Evolutionary conservation across 2,113 vertebrate species (phyloP), one percentile per base, ranked within the genome.

Genomic region (Plecturocebus donacophilus): DNA sequence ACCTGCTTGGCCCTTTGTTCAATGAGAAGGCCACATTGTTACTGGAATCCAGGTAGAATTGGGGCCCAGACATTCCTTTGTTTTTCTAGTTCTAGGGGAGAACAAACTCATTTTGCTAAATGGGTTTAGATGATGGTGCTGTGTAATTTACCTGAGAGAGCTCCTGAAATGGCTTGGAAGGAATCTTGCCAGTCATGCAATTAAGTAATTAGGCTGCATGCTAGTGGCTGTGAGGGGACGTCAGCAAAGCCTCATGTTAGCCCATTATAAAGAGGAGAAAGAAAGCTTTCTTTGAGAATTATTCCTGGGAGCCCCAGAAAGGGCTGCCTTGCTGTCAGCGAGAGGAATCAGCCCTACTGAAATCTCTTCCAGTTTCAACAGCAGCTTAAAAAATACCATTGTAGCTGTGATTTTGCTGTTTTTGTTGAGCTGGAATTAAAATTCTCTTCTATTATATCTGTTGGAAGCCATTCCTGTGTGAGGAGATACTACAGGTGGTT

Each of bases 41-140:
- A 12, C 98, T 98, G 90, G 99, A 99, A 58, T 98, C 99, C 79
- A 99, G 99, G 99, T 99, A 97, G 98, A 98, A 75, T 21, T 61
- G 94, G 92, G 93, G 64, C 87, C 94, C 83, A 6, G 68, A 86
- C 32, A 8, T 52, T 85, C 90, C 91, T 93, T 97, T 94, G 89
- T 94, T 71, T 97, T 95, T 96, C 92, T 73, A 9, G 96, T 83
- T 54, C 95, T 96, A 97, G 92, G 94, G 93, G 94, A 91, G 96
- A 98, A 95, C 88, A 95, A 87, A 93, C 95, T 97, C 95, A 95
- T 97, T 98, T 97, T 97, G 97, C 93, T 97, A 94, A 98, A 97
- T 97, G 97, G 97, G 97, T 97, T 98, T 98, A 94, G 98, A 97
- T 97, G 98, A 86, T 91, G 96, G 96, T 90, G 80, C 97, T 94